Base-by-base conservation (phyloP, 2,888 invertebrate species). In the Conchocele bisecta region DNA sequence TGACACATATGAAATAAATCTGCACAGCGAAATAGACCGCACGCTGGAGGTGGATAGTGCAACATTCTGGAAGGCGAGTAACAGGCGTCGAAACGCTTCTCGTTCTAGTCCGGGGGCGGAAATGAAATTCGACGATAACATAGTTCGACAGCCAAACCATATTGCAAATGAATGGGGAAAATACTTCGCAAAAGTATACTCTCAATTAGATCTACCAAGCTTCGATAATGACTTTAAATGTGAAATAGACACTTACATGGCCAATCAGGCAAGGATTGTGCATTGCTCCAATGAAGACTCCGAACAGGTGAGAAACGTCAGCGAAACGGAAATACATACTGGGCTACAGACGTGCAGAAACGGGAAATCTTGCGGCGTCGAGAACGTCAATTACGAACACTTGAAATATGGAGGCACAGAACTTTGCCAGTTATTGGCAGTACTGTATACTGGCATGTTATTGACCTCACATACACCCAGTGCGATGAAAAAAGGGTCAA, bases 381-480 rank as follows among this genome's bases (percentile, higher is more conserved):
- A 54, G 33, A 17, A 31, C 26, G 15, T 54, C 1, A n/a, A 29
- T 13, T 54, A 56, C 56, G 64, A 64, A 33, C 54, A 56, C 48
- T 33, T 64, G 13, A 46, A 44, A 56, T 35, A 56, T n/a, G 54
- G 51, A 28, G 20, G 39, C 9, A 37, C n/a, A 28, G 13, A 26
- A 33, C 6, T 56, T 4, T 33, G 17, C 17, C 26, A 24, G 17
- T 20, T 42, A 17, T 35, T 64, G 26, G 35, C 56, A 1, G 20
- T 7, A 22, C n/a, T 54, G 24, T 63, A 46, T 26, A 63, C 51
- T 54, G n/a, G 22, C 1, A 54, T 63, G 5, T 26, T 54, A 6
- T 20, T 22, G n/a, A n/a, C 24, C 15, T 37, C 13, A 4, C 57
- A 64, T 46, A 44, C 33, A 29, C 57, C 42, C 1, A 24, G 31